These are phyloP conservation scores for Muscidifurax raptorellus DNA, from an alignment of 1,140 invertebrate species.

Conservation along the genomic window DNA sequence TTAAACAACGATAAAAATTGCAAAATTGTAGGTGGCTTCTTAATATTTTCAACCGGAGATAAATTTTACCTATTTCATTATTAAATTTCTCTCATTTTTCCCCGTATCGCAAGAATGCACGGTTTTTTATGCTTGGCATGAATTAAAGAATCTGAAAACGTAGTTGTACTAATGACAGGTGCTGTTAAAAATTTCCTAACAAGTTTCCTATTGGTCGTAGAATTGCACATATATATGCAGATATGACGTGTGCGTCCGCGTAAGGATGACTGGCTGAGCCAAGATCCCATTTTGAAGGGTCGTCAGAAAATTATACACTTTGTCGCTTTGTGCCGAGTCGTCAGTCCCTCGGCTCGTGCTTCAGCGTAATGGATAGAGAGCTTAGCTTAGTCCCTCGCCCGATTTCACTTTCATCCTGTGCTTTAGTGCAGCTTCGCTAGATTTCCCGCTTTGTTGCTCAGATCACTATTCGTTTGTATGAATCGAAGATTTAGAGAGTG, in stretches of 20 bases:
- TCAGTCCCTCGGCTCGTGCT: background rate
- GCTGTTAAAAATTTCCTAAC: too few species aligned
- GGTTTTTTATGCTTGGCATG: too few species aligned
- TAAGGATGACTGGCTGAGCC: background rate
- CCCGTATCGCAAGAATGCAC: too few species aligned
- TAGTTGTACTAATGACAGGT: too few species aligned
- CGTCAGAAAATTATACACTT: conserved; percentile 27
- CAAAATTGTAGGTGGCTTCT: too few species aligned
- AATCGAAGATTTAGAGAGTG: background rate
- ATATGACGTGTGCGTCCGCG: background rate
- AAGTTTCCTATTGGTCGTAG: too few species aligned
- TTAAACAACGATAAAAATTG: too few species aligned
- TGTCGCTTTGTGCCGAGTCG: conserved; percentile 6
- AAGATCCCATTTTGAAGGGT: conserved; percentile 36
- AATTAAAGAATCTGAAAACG: too few species aligned
- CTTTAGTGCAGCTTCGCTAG: background rate
- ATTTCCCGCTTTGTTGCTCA: background rate
- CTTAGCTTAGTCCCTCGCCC: background rate
- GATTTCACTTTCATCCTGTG: conserved; percentile 1
- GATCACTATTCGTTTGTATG: background rate
- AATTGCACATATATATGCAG: background rate
- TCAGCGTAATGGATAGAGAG: background rate
- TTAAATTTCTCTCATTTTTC: too few species aligned
- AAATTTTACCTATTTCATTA: too few species aligned
- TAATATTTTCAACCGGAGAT: too few species aligned